phyloP scores from a whole-genome alignment of 2,888 invertebrate genomes.

The Lepidocyrtinus sp. region DNA sequence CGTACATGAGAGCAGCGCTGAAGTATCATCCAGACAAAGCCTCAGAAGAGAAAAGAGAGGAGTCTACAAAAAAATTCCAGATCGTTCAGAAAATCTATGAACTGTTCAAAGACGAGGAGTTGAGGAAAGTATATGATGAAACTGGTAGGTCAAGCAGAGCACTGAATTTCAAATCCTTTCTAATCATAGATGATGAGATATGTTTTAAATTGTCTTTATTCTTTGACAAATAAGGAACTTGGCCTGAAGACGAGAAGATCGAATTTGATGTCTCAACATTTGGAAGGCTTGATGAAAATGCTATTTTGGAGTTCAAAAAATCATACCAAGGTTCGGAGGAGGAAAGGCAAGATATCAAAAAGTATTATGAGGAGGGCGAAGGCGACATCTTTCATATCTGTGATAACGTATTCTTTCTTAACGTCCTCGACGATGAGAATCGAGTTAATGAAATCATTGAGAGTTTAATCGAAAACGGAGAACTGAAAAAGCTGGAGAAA shows the following conservation, averaged over 20 bases:
- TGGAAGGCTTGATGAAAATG: slow-evolving; percentile 58
- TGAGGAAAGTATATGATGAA: slow-evolving; percentile 65
- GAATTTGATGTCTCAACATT: slow-evolving; percentile 50
- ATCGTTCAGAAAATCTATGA: slow-evolving; percentile 64
- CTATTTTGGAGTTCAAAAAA: slow-evolving; percentile 64
- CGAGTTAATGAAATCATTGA: slow-evolving; percentile 62
- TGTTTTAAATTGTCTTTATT: background rate
- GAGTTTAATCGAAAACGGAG: slow-evolving; percentile 55
- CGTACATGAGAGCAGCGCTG: slow-evolving; percentile 66
- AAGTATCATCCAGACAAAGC: slow-evolving; percentile 68
- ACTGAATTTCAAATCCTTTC: background rate
- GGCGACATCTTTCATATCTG: slow-evolving; percentile 66
- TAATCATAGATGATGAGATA: background rate
- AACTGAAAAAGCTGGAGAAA: slow-evolving; percentile 44
- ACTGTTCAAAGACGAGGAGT: slow-evolving; percentile 64
- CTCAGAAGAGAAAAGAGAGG: slow-evolving; percentile 55
- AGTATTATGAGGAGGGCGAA: slow-evolving; percentile 62
- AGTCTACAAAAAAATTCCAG: slow-evolving; percentile 67
- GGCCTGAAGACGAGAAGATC: slow-evolving; percentile 65
- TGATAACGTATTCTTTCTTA: slow-evolving; percentile 66
- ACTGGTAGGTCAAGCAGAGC: slow-evolving; percentile 57
- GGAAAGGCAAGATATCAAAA: slow-evolving; percentile 65
- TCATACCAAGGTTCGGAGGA: slow-evolving; percentile 64
- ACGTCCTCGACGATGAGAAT: slow-evolving; percentile 64
- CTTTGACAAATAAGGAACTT: slow-evolving; percentile 54